Conservation (phyloP, 92 coral and sea anemone species). For the Chrysogorgia sp. region DNA sequence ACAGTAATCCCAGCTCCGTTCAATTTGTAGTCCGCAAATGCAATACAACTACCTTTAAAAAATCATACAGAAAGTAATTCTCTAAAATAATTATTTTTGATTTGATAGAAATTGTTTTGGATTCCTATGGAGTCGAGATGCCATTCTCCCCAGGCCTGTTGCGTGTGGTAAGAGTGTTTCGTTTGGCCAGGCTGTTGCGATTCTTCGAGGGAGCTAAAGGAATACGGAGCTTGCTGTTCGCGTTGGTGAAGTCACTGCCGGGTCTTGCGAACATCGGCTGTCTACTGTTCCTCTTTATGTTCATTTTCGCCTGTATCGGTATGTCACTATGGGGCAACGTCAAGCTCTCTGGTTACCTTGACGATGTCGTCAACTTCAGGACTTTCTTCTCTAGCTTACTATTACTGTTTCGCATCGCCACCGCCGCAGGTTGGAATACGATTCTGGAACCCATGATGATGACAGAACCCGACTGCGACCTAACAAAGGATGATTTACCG, state of each 20-base stretch:
- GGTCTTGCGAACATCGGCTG: conserved; percentile 95
- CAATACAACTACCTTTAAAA: too few relatives aligned
- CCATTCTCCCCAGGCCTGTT: conserved; percentile 94
- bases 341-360: conserved; percentile 83
- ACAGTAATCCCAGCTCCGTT: too few relatives aligned
- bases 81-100: background rate
- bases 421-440: conserved; percentile 99
- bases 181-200: conserved; percentile 87
- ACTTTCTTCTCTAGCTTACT: conserved; percentile 88
- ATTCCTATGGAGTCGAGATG: conserved; percentile 63
- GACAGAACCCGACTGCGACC: conserved; percentile 70
- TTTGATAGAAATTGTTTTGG: conserved; percentile 29
- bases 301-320: conserved; percentile 95
- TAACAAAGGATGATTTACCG: conserved; percentile 2
- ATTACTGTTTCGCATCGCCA: conserved; percentile 89
- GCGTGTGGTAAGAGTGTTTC: conserved; percentile 94
- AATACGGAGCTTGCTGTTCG: conserved; percentile 86
- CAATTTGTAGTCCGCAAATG: too few relatives aligned
- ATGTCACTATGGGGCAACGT: conserved; percentile 98
- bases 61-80: too few relatives aligned
- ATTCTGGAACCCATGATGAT: conserved; percentile 98
- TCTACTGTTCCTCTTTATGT: conserved; percentile 83
- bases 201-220: conserved; percentile 99
- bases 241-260: conserved; percentile 91
- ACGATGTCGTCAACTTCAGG: conserved; percentile 95